These are phyloP conservation scores for Gastrophysa polygoni DNA, from an alignment of 2,888 invertebrate species.

Conservation along the genomic window DNA sequence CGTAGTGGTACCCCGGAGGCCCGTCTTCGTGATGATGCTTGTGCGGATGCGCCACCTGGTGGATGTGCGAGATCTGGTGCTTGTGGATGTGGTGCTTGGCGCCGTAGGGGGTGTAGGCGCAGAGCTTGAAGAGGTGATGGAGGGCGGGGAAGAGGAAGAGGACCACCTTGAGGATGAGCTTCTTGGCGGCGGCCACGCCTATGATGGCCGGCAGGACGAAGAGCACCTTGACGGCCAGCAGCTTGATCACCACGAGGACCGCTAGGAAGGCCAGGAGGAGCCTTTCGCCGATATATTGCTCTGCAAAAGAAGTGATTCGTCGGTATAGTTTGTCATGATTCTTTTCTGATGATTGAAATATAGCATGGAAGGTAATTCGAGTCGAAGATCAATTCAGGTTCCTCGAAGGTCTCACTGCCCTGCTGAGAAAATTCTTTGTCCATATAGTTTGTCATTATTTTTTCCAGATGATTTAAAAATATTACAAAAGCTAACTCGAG, in stretches of 20 bases:
- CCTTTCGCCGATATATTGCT: conserved; percentile 77
- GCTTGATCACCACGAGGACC: conserved; percentile 76
- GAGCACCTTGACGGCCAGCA: conserved; percentile 79
- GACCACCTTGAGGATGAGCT: conserved; percentile 78
- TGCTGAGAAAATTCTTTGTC: too few relatives aligned
- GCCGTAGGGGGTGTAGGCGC: conserved; percentile 78
- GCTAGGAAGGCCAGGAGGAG: conserved; percentile 74
- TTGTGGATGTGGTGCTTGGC: conserved; percentile 75
- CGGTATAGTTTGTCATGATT: too few relatives aligned
- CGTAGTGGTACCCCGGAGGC: background rate
- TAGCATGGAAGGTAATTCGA: too few relatives aligned
- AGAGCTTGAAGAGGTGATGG: conserved; percentile 82
- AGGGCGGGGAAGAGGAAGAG: conserved; percentile 83
- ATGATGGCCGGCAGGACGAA: conserved; percentile 80
- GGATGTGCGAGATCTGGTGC: conserved; percentile 45
- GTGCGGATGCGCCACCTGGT: conserved; percentile 34
- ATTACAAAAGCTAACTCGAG: too few relatives aligned
- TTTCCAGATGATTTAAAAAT: too few relatives aligned
- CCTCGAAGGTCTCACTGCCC: too few relatives aligned
- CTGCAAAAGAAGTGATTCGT: too few relatives aligned
- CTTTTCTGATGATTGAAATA: too few relatives aligned
- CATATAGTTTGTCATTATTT: too few relatives aligned
- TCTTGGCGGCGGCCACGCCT: conserved; percentile 83
- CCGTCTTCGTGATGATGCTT: conserved; percentile 38
- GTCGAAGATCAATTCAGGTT: too few relatives aligned